phyloP scores from a whole-genome alignment of 2,888 invertebrate species.

The Phanerotoma sp. region DNA sequence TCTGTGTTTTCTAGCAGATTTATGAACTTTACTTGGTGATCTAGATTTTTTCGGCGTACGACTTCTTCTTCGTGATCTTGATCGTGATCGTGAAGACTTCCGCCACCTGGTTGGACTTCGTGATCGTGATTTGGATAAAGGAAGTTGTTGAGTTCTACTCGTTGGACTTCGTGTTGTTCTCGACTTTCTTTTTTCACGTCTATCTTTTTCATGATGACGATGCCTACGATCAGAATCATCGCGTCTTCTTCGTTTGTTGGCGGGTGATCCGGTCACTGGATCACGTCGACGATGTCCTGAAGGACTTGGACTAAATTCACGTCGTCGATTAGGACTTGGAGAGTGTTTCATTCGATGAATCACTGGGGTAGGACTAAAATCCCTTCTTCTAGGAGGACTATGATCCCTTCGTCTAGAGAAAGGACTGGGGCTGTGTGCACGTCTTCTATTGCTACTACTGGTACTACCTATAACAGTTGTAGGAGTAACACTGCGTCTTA shows the following conservation, averaged over 20 bases:
- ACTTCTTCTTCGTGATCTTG: conserved; percentile 57
- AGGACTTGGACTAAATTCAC: conserved; percentile 50
- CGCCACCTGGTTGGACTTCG: conserved; percentile 64
- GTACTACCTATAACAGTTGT: conserved; percentile 27
- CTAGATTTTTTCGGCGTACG: conserved; percentile 58
- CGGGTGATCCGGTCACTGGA: conserved; percentile 49
- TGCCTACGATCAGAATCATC: conserved; percentile 57
- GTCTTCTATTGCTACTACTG: conserved; percentile 45
- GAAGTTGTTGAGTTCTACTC: conserved; percentile 44
- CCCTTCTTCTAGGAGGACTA: conserved; percentile 44
- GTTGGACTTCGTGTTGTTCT: conserved; percentile 53
- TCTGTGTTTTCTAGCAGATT: conserved; percentile 57
- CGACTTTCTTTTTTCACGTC: conserved; percentile 57
- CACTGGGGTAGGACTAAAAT: conserved; percentile 44
- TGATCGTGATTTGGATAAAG: conserved; percentile 58
- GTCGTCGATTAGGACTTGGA: conserved; percentile 47
- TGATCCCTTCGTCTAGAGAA: conserved; percentile 43
- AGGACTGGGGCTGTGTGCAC: conserved; percentile 53
- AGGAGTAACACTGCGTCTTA: conserved; percentile 41
- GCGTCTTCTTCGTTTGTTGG: conserved; percentile 56
- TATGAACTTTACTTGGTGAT: conserved; percentile 56
- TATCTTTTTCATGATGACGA: conserved; percentile 58
- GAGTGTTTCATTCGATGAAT: conserved; percentile 47
- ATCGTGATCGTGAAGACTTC: conserved; percentile 60
- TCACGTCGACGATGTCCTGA: conserved; percentile 45